Evolutionary conservation across 2,888 invertebrate species (phyloP), one percentile per base, ranked within the genome.

Genomic region (Philopedon plagiatum): DNA sequence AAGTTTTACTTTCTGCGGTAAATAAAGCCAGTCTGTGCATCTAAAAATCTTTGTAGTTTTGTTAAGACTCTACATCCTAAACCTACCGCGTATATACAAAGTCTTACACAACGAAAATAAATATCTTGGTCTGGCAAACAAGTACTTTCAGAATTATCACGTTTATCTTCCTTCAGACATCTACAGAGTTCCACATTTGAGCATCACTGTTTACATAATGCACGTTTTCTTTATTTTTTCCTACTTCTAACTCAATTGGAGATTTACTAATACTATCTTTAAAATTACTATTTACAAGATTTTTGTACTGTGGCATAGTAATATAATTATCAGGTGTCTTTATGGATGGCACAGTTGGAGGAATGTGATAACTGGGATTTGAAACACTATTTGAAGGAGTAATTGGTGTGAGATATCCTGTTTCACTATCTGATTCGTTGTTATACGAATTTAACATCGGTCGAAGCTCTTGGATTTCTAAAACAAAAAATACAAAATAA

Each of bases 281-380:
- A 34, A 32, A 75, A 51, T 77, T 78, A 29, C 77, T 76, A 68
- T 82, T 82, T 19, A 86, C 76, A 71, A 85, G 83, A 75, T 78
- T 85, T 76, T 87, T 88, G 73, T 87, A 87, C 74, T 87, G 85
- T 0, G 87, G 88, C 86, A 88, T 87, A 76, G 88, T 88, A 0
- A 88, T 86, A 76, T 89, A 89, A 83, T 88, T 88, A 75, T 88
- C 87, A 21, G 41, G 29, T 18, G 9, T 5, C 23, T 85, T 82
- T 4, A 81, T 76, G n/a, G 54, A 71, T 23, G 29, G 18, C 9
- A 81, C 74, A 15, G 76, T 76, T 19, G 83, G 82, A n/a, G 82
- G 79, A 11, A 83, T 76, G 61, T 81, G 81, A 71, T 86, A 86
- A 46, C 78, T 80, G 0, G 85, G 86, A 80, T 86, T 86, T 1